Percentiles rank a stretch among this genome's conserved stretches.
Evolutionary conservation across 2,113 vertebrate genomes (phyloP).

Genomic region (Empidonax alnorum): DNA sequence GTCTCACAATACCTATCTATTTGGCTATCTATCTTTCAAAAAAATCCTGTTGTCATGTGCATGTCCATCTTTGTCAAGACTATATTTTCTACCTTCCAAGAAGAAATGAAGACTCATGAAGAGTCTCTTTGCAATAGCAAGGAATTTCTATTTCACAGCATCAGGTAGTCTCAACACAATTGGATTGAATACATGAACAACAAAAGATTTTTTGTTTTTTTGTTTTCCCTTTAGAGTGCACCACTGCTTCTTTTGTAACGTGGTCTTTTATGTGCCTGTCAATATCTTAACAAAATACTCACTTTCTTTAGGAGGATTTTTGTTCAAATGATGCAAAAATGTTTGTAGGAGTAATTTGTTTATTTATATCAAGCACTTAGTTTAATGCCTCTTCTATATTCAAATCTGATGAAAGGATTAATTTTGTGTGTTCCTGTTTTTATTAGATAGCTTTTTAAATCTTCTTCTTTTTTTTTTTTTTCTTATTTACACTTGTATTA

Average conservation of each 20-base stretch:
- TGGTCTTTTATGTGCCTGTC: background rate
- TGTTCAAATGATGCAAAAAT: background rate
- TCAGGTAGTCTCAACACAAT: background rate
- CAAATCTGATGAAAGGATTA: background rate
- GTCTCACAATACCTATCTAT: background rate
- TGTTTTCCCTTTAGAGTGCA: background rate
- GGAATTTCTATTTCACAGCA: background rate
- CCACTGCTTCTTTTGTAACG: background rate
- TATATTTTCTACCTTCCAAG: background rate
- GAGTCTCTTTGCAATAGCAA: background rate
- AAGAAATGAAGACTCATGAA: background rate
- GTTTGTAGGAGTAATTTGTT: fast-evolving
- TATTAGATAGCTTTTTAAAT: background rate
- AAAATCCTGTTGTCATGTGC: background rate
- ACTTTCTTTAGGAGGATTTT: background rate
- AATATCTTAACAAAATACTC: background rate
- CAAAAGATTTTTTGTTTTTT: background rate
- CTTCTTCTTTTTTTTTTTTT: background rate
- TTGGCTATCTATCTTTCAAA: background rate
- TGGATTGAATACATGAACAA: background rate
- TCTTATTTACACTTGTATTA: background rate
- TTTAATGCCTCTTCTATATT: background rate
- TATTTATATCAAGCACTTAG: background rate
- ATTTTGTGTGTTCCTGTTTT: background rate
- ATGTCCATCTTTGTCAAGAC: background rate